phyloP scores from a whole-genome alignment of 1,140 invertebrate genomes.

The Tetramorium parvispinum region DNA sequence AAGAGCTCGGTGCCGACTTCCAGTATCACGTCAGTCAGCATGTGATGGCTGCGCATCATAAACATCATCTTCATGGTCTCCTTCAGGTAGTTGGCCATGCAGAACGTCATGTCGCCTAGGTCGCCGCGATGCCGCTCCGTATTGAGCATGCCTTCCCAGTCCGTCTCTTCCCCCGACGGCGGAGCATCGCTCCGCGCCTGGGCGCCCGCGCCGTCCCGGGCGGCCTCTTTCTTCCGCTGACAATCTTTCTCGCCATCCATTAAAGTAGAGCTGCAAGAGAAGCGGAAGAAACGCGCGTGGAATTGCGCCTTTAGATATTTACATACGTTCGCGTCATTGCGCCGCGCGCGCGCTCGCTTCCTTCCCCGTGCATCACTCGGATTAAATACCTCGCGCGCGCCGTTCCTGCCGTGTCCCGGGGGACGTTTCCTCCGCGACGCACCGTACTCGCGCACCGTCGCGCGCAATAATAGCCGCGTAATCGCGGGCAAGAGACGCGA shows the following conservation, averaged over 20 bases:
- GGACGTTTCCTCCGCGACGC: not conserved
- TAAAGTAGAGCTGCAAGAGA: conserved; percentile 72
- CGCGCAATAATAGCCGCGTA: conserved; percentile 22
- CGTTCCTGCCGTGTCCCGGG: no score
- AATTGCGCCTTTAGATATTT: conserved; percentile 13
- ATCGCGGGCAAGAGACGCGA: not conserved
- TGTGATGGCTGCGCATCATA: conserved; percentile 94
- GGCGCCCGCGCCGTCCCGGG: conserved; percentile 63
- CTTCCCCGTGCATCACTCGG: not conserved
- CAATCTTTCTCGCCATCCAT: conserved; percentile 83
- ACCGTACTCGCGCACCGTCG: not conserved
- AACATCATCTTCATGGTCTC: conserved; percentile 96
- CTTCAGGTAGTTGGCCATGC: conserved; percentile 93
- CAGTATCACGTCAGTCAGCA: conserved; percentile 95
- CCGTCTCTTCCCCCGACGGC: conserved; percentile 73
- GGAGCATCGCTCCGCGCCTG: conserved; percentile 57
- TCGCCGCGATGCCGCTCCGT: conserved; percentile 85
- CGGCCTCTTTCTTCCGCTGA: conserved; percentile 74
- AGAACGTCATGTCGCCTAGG: conserved; percentile 94
- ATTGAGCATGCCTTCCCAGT: conserved; percentile 75
- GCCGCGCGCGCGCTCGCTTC: not conserved
- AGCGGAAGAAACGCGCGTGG: not conserved
- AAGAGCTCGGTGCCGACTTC: conserved; percentile 94
- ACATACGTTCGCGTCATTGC: not conserved
- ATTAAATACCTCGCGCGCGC: no score